phyloP scores from a whole-genome alignment of 2,888 invertebrate species.

The Ametastegia equiseti region DNA sequence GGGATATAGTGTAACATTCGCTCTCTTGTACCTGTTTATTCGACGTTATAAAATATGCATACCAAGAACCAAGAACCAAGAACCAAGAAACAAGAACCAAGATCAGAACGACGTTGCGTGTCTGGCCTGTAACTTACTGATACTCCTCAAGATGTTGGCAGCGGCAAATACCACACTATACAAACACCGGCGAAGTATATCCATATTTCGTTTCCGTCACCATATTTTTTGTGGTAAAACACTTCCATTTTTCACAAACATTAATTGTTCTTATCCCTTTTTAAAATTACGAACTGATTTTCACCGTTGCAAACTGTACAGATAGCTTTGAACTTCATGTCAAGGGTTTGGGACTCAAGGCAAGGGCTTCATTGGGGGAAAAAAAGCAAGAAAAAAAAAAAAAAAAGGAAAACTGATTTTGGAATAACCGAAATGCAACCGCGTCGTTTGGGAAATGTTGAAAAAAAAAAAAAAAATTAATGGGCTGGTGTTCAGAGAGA shows the following conservation, averaged over 20 bases:
- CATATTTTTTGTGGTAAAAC: constrained; percentile 60
- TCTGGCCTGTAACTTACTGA: constrained; percentile 64
- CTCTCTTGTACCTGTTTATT: background rate
- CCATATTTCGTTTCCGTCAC: constrained; percentile 64
- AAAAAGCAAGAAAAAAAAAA: too few species aligned
- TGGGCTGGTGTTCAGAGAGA: background rate
- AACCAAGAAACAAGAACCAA: background rate
- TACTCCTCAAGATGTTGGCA: constrained; percentile 64
- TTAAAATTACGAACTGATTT: background rate
- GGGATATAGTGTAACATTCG: background rate
- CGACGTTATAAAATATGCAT: background rate
- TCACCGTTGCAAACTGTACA: too few species aligned
- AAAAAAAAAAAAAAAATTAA: background rate
- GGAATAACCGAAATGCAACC: background rate
- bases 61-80: background rate
- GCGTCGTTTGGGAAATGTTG: too few species aligned
- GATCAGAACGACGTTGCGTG: background rate
- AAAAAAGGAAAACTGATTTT: background rate
- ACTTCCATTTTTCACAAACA: constrained; percentile 22
- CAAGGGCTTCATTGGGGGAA: too few species aligned
- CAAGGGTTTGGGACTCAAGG: too few species aligned
- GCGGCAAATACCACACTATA: constrained; percentile 65
- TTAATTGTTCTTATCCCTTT: background rate
- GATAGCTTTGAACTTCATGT: too few species aligned
- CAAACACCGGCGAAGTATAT: constrained; percentile 66